Conservation (phyloP, 2,888 invertebrate genomes). For the Pinctada fucata region DNA sequence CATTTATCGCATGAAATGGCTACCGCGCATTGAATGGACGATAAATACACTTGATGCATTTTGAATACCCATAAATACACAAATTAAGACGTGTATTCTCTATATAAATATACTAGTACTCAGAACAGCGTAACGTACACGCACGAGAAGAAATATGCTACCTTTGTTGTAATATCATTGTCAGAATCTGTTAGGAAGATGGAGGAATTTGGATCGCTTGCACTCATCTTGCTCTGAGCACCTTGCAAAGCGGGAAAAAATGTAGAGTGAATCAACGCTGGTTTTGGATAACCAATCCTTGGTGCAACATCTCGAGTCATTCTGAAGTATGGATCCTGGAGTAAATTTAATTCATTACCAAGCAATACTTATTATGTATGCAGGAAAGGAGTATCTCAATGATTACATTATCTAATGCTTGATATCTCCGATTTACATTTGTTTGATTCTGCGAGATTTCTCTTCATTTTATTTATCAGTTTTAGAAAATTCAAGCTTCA, state of each 20-base stretch:
- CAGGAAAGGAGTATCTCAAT: no score
- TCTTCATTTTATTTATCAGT: not conserved
- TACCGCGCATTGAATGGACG: not conserved
- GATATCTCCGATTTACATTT: no score
- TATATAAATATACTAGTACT: no score
- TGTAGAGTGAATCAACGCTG: conserved; percentile 90
- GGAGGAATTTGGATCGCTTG: conserved; percentile 94
- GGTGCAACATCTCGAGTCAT: conserved; percentile 99
- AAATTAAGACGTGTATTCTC: no score
- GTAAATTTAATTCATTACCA: no score
- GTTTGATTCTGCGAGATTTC: not conserved
- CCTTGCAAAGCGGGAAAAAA: conserved; percentile 98
- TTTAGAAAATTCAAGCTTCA: no score
- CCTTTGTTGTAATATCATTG: conserved; percentile 97
- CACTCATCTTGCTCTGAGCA: conserved; percentile 98
- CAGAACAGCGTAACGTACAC: no score
- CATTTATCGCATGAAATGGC: no score
- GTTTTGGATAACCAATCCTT: conserved; percentile 89
- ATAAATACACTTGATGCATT: not conserved
- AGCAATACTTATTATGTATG: no score
- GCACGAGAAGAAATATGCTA: no score
- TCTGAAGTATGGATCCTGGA: conserved; percentile 96
- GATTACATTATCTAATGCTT: no score
- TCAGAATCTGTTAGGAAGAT: conserved; percentile 95
- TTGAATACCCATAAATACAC: no score